A percentile compares a stretch with the other conserved stretches of the same genome.
Conservation (phyloP, 2,797 vertebrate species). For the Muscicapa striata region DNA sequence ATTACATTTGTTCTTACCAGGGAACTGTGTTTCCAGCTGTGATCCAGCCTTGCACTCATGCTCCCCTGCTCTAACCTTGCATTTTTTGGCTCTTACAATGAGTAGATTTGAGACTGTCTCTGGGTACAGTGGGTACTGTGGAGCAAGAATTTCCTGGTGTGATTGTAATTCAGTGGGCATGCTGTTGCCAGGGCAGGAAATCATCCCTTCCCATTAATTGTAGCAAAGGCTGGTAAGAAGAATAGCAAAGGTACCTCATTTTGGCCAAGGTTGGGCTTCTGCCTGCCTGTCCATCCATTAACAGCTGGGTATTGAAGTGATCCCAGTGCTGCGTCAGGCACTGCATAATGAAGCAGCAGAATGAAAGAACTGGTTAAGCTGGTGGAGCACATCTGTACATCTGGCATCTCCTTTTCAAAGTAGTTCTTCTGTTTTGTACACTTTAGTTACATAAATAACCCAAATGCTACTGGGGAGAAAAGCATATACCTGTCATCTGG, state of each 20-base stretch:
- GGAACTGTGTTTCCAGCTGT: not conserved
- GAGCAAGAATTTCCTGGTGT: not conserved
- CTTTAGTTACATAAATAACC: not conserved
- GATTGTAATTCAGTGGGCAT: not conserved
- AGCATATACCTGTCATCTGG: not conserved
- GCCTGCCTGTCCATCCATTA: not conserved
- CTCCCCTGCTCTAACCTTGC: not conserved
- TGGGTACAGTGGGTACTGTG: not conserved
- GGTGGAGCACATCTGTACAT: not conserved
- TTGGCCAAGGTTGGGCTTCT: not conserved
- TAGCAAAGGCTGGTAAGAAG: not conserved
- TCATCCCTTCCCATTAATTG: not conserved
- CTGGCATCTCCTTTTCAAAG: not conserved
- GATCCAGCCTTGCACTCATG: not conserved
- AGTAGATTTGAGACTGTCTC: not conserved
- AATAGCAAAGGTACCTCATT: rapidly evolving
- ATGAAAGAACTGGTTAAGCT: not conserved
- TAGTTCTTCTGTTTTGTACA: not conserved
- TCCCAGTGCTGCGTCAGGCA: not conserved
- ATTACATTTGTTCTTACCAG: not conserved
- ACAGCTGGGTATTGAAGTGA: not conserved
- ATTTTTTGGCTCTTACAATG: not conserved
- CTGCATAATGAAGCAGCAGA: not conserved
- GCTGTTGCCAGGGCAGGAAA: not conserved
- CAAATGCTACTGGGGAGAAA: not conserved